phyloP scores from a whole-genome alignment of 2,797 vertebrate genomes.

The Arrhamphus sclerolepis region DNA sequence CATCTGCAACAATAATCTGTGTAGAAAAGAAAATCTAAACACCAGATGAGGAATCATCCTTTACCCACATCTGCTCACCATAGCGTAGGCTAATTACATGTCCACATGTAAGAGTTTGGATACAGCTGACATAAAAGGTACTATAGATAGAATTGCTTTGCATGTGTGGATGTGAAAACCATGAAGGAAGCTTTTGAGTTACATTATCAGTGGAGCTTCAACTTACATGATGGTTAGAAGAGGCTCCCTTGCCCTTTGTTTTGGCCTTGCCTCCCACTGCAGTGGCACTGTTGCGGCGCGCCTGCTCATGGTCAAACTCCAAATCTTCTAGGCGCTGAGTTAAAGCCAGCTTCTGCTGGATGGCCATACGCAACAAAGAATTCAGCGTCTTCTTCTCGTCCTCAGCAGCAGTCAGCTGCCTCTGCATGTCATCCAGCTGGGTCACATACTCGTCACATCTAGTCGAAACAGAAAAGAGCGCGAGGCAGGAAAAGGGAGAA shows the following conservation, averaged over 20 bases:
- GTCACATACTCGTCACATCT: conserved; percentile 98
- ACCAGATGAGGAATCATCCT: too few relatives aligned
- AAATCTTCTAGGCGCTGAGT: conserved; percentile 96
- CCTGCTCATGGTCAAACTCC: conserved; percentile 96
- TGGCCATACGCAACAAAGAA: conserved; percentile 97
- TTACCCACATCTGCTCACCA: too few relatives aligned
- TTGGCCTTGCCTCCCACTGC: conserved; percentile 77
- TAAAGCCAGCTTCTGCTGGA: conserved; percentile 97
- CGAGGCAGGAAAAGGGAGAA: not conserved
- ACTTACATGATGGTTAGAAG: conserved; percentile 91
- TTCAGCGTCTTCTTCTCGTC: conserved; percentile 99
- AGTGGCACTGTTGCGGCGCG: conserved; percentile 77
- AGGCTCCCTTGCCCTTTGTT: conserved; percentile 75
- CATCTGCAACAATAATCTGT: too few relatives aligned
- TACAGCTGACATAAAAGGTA: too few relatives aligned
- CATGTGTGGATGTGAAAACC: too few relatives aligned
- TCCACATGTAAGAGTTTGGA: too few relatives aligned
- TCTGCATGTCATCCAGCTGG: conserved; percentile 98
- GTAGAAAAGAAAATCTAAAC: too few relatives aligned
- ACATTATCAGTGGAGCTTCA: conserved; percentile 73
- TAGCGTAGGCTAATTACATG: too few relatives aligned
- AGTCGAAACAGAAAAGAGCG: conserved; percentile 18
- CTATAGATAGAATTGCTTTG: too few relatives aligned
- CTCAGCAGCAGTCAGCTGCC: conserved; percentile 93
- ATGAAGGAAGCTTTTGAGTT: conserved; percentile 17